Base-by-base conservation (phyloP, 2,113 vertebrate species). In the Oophaga pumilio region DNA sequence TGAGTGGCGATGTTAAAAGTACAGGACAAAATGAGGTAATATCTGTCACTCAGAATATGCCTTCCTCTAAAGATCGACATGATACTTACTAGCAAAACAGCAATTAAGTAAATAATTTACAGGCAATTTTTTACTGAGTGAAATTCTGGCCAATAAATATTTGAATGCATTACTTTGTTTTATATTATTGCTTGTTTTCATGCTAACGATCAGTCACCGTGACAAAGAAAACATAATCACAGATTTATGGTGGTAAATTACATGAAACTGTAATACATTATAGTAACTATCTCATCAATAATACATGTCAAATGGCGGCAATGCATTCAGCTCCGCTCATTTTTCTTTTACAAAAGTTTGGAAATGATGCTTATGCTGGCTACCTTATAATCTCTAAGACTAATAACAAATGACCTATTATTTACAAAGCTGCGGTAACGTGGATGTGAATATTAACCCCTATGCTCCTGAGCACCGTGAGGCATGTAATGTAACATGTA, bases 81-180 rank as follows among this genome's bases (percentile, higher is more conserved):
- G 76, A 87, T 82, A 57, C 78, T 71, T 86, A 86, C 76, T 60
- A 74, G 56, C 18, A 66, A 87, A 87, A 82, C 33, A 74, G 66
- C 78, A 74, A 87, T 87, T 81, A 79, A 82, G 79, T 87, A 87
- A 87, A 87, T 87, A 87, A 87, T 87, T 82, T 82, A 82, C 53
- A 87, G 43, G 28, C 33, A 50, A 49, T 74, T 87, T 82, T 82
- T 28, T 33, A 57, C 28, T 52, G 78, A 74, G 68, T 73, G 28
- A 87, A 82, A 87, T 22, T 74, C 66, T 74, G 78, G 78, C 86
- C 85, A 86, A 86, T 86, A 86, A 86, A 87, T 87, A 87, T 57
- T 69, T 73, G 79, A 87, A 87, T 87, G 86, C 86, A 82, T 87
- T 74, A 71, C 86, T 87, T 82, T 87, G 56, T 87, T 87, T 87